A percentile compares a stretch with the other conserved stretches of the same genome.
These are phyloP conservation scores for Oncopodura yosiiana DNA, from an alignment of 1,140 invertebrate species.

Conservation along the genomic window DNA sequence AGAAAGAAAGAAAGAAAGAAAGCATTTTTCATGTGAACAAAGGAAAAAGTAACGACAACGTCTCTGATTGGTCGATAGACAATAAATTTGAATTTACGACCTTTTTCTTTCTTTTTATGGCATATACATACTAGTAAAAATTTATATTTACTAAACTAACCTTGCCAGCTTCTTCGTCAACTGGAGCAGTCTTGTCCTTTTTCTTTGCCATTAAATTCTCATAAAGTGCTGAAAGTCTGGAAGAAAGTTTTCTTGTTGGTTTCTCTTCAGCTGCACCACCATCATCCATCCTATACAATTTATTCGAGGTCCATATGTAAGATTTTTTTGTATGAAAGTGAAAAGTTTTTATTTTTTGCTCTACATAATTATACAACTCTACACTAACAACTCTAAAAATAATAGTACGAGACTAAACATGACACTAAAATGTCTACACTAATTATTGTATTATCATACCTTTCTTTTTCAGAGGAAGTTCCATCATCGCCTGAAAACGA, in stretches of 20 bases:
- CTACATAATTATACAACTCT: not conserved
- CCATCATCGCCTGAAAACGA: slow-evolving; percentile 33
- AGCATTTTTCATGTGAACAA: not conserved
- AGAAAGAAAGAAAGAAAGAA: not conserved
- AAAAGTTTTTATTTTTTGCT: too few relatives aligned
- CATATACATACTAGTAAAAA: not conserved
- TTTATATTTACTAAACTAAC: not conserved
- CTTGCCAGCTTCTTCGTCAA: slow-evolving; percentile 30
- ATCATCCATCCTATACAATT: too few relatives aligned
- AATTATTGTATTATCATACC: too few relatives aligned
- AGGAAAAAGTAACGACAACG: too few relatives aligned
- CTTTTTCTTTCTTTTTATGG: not conserved
- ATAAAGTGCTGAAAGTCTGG: slow-evolving; percentile 31
- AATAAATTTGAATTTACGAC: too few relatives aligned
- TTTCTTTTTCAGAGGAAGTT: slow-evolving; percentile 35
- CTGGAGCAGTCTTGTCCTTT: slow-evolving; percentile 29
- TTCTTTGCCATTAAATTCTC: slow-evolving; percentile 32
- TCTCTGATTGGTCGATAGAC: too few relatives aligned
- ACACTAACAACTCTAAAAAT: too few relatives aligned
- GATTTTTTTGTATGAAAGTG: too few relatives aligned
- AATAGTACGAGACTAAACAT: too few relatives aligned
- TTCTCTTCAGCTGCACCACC: slow-evolving; percentile 21
- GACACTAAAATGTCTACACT: too few relatives aligned
- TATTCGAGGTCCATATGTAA: too few relatives aligned
- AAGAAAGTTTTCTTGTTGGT: slow-evolving; percentile 18